These are phyloP conservation scores for Hydraecia micacea DNA, from an alignment of 2,888 invertebrate genomes.

Conservation along the genomic window DNA sequence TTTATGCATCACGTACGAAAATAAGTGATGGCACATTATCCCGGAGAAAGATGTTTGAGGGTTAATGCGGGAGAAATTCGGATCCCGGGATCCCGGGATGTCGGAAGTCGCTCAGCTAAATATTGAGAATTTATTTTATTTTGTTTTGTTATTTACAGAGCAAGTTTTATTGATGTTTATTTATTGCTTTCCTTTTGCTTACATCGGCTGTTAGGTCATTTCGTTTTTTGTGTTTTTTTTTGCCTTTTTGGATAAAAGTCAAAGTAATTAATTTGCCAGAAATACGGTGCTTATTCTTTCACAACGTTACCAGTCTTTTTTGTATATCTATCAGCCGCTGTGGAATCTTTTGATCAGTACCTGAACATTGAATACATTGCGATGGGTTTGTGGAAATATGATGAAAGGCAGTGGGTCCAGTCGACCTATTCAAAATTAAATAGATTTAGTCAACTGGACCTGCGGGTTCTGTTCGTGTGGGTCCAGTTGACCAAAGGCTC, in stretches of 20 bases:
- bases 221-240: too few species aligned
- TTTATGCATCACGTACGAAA: conserved; percentile 78
- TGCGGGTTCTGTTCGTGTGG: too few species aligned
- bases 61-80: conserved; percentile 28
- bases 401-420: too few species aligned
- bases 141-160: background rate
- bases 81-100: conserved; percentile 6
- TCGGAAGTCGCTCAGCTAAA: conserved; percentile 6
- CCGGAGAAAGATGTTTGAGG: conserved; percentile 53
- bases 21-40: conserved; percentile 79
- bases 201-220: too few species aligned
- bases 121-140: background rate
- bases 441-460: too few species aligned
- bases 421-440: too few species aligned
- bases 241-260: too few species aligned
- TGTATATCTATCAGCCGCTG: background rate
- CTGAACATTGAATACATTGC: background rate
- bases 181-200: background rate
- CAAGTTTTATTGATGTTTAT: background rate
- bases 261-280: too few species aligned
- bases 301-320: too few species aligned
- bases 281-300: too few species aligned
- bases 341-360: background rate
- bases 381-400: background rate
- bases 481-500: too few species aligned